Conservation (phyloP, 2,113 vertebrate species). For the Cygnus buccinator region DNA sequence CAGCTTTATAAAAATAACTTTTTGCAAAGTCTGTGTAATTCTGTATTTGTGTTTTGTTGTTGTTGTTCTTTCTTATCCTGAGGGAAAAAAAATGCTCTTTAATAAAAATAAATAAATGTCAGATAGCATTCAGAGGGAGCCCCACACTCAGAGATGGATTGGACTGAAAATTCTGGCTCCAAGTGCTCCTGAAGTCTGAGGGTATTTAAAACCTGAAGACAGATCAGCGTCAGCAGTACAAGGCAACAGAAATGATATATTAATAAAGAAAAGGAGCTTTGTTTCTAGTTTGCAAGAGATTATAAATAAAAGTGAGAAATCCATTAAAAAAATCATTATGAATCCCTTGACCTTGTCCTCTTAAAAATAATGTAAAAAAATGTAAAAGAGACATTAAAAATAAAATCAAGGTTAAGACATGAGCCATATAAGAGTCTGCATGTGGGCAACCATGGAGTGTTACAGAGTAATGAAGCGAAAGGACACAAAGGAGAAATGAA, state of each 20-base stretch:
- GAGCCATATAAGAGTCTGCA: constrained; percentile 1
- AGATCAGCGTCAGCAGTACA: not conserved
- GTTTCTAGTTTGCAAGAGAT: constrained; percentile 9
- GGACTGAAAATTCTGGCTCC: constrained; percentile 39
- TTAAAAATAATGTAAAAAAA: not conserved
- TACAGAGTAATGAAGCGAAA: constrained; percentile 59
- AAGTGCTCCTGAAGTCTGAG: constrained; percentile 22
- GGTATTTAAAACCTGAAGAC: constrained; percentile 38
- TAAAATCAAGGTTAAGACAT: constrained; percentile 50
- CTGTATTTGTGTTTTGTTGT: not conserved
- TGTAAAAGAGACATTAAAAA: constrained; percentile 11
- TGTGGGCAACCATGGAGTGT: not conserved
- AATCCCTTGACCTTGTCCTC: constrained; percentile 19
- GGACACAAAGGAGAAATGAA: constrained; percentile 65
- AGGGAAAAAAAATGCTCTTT: constrained; percentile 46
- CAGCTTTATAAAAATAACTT: constrained; percentile 56
- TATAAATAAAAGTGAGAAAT: constrained; percentile 50
- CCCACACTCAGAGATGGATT: constrained; percentile 22
- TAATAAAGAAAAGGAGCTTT: constrained; percentile 36
- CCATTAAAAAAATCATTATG: constrained; percentile 9
- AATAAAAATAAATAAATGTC: constrained; percentile 58
- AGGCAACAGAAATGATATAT: constrained; percentile 28
- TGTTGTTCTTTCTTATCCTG: not conserved
- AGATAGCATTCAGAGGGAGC: constrained; percentile 18
- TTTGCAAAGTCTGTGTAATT: constrained; percentile 53